Conservation (phyloP, 2,797 vertebrate species). For the Aplochiton taeniatus region DNA sequence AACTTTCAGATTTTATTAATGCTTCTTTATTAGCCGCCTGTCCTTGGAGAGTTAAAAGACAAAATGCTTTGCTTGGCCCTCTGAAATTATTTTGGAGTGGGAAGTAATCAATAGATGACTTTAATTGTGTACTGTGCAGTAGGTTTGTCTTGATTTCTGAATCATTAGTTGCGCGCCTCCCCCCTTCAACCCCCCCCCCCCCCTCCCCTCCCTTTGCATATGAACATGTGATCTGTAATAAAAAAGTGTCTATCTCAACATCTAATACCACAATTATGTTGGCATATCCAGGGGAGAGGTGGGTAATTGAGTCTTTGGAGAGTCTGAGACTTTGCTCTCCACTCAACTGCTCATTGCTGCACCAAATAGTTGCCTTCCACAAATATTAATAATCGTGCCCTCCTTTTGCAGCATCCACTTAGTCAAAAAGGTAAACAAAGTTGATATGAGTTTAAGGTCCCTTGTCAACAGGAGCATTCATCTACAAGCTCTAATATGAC, state of each 20-base stretch:
- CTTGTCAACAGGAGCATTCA: conserved; percentile 59
- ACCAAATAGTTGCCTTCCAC: conserved; percentile 31
- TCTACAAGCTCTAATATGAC: conserved; percentile 30
- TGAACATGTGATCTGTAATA: no score
- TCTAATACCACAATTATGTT: no score
- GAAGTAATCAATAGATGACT: neutral
- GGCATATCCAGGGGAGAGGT: neutral
- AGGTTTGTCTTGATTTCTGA: neutral
- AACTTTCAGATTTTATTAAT: conserved; percentile 25
- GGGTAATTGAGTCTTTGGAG: conserved; percentile 41
- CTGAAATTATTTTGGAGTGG: conserved; percentile 27
- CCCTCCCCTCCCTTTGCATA: no score
- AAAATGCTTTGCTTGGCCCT: conserved; percentile 16
- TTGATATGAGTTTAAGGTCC: conserved; percentile 45
- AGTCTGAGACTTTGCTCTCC: conserved; percentile 7
- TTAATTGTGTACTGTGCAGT: neutral
- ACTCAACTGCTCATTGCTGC: conserved; percentile 1
- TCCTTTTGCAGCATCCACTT: conserved; percentile 37
- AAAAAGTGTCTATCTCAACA: no score
- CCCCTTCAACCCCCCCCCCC: no score
- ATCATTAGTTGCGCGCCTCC: conserved; percentile 10
- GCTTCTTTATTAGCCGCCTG: conserved; percentile 35
- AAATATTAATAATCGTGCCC: conserved; percentile 30
- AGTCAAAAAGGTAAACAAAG: conserved; percentile 47
- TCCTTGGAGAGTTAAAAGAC: conserved; percentile 24